Base-by-base conservation (phyloP, 2,888 invertebrate species). In the Camponotus fellah region DNA sequence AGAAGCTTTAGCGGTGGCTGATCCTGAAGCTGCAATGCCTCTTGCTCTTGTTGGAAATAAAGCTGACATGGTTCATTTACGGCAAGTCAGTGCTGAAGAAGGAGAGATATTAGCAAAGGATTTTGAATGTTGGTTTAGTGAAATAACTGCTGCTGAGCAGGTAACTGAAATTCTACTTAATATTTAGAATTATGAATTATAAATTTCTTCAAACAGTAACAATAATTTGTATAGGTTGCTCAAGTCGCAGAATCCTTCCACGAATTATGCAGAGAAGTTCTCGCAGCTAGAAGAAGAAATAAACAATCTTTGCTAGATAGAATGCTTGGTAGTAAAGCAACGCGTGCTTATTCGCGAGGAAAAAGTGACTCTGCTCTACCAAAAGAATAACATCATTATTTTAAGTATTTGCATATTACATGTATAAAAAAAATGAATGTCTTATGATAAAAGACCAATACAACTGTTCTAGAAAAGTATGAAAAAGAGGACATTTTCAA, bases 351-450 rank as follows among this genome's bases (percentile, higher is more conserved):
- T 94, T 97, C 97, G 21, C 96, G 98, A 83, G 98, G 98, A 68
- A 98, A 98, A 94, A 98, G 98, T 95, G 98, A 98, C 93, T 98
- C 97, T 93, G 98, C 98, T 46, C 95, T 98, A 89, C 98, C 98
- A 12, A 98, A 98, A 95, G 98, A 98, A 94, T 97, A 91, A 91
- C 80, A 37, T 62, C 34, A 17, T 80, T 79, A 12, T 17, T 26
- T 46, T 21, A 81, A 88, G 32, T 80, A 81, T 62, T 43, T 43
- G 60, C 66, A 71, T 53, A 32, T 60, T 71, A n/a, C 1, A 62
- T 53, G 49, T 82, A 79, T 40, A 65, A 43, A 5, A 12, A 12
- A 49, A 64, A 46, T 21, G n/a, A 40, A 53, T 21, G 14, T 12
- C 10, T 21, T 12, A 53, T 8, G 40, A 87, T 58, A 2, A 74